Base-by-base conservation (phyloP, 2,797 vertebrate genomes). In the Fistularia commersonii region DNA sequence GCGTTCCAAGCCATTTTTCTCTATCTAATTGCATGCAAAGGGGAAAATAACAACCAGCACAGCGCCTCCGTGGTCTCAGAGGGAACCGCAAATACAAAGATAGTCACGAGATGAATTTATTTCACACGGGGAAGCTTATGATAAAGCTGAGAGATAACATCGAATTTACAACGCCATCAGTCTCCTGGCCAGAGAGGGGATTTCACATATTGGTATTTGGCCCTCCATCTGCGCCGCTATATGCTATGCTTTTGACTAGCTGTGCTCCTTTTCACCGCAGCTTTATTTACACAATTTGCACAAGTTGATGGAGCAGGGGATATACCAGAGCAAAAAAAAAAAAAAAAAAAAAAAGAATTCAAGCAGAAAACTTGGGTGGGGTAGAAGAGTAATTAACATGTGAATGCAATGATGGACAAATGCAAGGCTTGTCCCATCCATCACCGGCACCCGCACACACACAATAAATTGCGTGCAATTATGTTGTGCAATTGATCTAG, bases 1-100 rank as follows among this genome's bases (percentile, higher is more conserved):
- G 60, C 60, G 61, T 66, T 83, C 79, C 78, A 81, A 78, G 55
- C 51, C 65, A 55, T 33, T 75, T 75, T 65, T 73, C 43, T 46
- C 44, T 51, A 41, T 76, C 44, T 67, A 75, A 79, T 69, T 79
- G 54, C 61, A 68, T 77, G 69, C 39, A 53, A 65, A 71, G 7
- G 52, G 62, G 65, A 76, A 79, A 76, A 66, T 60, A 76, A 55
- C 59, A 77, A 78, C 51, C 54, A 63, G 36, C 2, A 1, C 48
- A 23, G 48, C 49, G 55, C 41, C 64, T 44, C 70, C 49, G 63
- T 43, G 72, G 78, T 55, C 56, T 56, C 52, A 43, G 11, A 64
- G 23, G 31, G 5, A 56, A 79, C 79, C 79, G 59, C 70, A 72
- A 69, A 64, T 23, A 36, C 11, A 33, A 32, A 32, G 11, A 31